Percentiles rank a stretch among this genome's conserved stretches.
phyloP scores from a whole-genome alignment of 2,113 vertebrate genomes.

The Ardeotis arabs region DNA sequence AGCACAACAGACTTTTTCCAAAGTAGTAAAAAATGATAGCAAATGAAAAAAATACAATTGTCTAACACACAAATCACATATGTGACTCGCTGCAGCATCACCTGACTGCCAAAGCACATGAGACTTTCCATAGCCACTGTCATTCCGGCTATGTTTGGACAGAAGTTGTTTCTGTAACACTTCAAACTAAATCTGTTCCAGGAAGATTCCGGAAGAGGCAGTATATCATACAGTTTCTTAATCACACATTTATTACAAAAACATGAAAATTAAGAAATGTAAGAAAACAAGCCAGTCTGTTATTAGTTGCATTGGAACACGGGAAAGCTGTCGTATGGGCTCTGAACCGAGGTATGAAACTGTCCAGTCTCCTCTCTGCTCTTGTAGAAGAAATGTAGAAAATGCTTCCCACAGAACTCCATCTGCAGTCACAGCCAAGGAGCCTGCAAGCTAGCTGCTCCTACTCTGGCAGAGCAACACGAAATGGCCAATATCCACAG shows the following conservation, averaged over 20 bases:
- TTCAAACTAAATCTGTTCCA: constrained; percentile 9
- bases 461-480: background rate
- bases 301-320: background rate
- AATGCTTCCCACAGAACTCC: background rate
- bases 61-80: background rate
- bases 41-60: background rate
- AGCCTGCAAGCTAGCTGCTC: background rate
- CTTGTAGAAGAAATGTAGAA: background rate
- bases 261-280: background rate
- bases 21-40: background rate
- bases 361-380: background rate
- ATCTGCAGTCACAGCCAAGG: background rate
- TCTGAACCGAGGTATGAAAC: background rate
- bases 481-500: background rate
- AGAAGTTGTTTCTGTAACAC: constrained; percentile 29
- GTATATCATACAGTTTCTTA: background rate
- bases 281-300: background rate
- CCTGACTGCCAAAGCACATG: background rate
- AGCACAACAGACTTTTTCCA: background rate
- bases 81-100: background rate
- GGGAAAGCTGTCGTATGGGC: background rate
- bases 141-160: background rate
- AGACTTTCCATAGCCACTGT: background rate
- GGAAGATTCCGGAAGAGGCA: constrained; percentile 19
- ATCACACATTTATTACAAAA: background rate